Conservation (phyloP, 1,140 invertebrate species). For the Apis laboriosa region DNA sequence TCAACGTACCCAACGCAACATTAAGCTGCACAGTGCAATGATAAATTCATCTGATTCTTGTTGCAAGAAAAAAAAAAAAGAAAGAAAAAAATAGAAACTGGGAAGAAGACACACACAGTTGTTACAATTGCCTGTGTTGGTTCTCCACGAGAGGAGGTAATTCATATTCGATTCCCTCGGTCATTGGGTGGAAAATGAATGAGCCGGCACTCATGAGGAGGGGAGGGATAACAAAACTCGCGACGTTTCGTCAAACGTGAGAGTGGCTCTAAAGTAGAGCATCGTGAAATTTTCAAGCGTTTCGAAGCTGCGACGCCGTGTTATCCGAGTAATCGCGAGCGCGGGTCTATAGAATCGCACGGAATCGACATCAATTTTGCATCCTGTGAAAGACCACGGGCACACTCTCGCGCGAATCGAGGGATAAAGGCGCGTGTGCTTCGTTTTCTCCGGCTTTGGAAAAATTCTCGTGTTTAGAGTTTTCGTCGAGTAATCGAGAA, state of each 20-base stretch:
- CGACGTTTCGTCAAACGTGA: constrained; percentile 49
- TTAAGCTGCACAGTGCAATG: too few relatives aligned
- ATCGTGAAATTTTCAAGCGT: constrained; percentile 55
- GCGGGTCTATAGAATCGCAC: constrained; percentile 35
- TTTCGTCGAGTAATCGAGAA: background rate
- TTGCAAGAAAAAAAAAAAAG: too few relatives aligned
- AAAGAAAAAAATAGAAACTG: too few relatives aligned
- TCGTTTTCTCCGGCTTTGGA: too few relatives aligned
- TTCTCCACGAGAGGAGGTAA: background rate
- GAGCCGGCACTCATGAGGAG: background rate
- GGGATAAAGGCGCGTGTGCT: background rate
- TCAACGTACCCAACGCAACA: too few relatives aligned
- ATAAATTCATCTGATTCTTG: too few relatives aligned
- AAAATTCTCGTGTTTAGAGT: background rate
- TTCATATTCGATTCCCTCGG: constrained; percentile 3
- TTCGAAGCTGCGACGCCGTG: constrained; percentile 16
- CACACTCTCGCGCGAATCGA: background rate
- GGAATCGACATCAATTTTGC: constrained; percentile 38
- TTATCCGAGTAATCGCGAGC: constrained; percentile 50
- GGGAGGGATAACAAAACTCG: background rate
- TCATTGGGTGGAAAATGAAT: constrained; percentile 10
- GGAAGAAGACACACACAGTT: too few relatives aligned
- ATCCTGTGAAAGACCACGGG: background rate
- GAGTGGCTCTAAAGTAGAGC: constrained; percentile 2
- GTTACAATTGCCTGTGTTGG: background rate